Evolutionary conservation across 2,113 vertebrate genomes (phyloP).

Genomic region (Anarrhichthys ocellatus): DNA sequence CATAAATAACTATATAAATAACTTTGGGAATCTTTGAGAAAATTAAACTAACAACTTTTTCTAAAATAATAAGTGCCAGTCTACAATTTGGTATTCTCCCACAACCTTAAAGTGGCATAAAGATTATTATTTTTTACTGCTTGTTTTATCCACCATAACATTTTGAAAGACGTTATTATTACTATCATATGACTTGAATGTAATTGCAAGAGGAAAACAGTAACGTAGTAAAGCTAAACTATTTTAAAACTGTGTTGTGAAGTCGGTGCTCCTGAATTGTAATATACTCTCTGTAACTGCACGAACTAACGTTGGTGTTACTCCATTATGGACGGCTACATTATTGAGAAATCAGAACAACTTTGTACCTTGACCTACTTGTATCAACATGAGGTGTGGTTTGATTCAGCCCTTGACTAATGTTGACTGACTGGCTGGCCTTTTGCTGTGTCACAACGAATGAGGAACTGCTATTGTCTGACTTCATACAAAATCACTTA

Average conservation of each 20-base stretch:
- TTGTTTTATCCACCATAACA: background rate
- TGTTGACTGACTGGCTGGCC: background rate
- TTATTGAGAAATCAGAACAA: background rate
- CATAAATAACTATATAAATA: background rate
- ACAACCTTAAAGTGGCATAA: background rate
- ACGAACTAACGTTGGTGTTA: background rate
- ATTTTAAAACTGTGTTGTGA: too few species aligned
- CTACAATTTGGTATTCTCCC: background rate
- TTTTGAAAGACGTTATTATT: background rate
- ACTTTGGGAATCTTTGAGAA: background rate
- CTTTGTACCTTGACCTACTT: background rate
- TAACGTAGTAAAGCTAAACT: background rate
- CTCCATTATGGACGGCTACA: background rate
- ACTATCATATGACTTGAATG: background rate
- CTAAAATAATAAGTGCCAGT: background rate
- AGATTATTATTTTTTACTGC: background rate
- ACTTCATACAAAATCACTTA: background rate
- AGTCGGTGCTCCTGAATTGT: too few species aligned
- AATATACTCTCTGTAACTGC: too few species aligned
- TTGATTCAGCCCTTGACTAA: background rate
- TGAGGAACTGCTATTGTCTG: constrained; percentile 23
- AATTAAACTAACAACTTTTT: background rate
- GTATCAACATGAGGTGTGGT: background rate
- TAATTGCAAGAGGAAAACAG: background rate
- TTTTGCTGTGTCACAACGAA: constrained; percentile 3